These are phyloP conservation scores for Aspidapion aeneum DNA, from an alignment of 2,888 invertebrate genomes.

Conservation along the genomic window DNA sequence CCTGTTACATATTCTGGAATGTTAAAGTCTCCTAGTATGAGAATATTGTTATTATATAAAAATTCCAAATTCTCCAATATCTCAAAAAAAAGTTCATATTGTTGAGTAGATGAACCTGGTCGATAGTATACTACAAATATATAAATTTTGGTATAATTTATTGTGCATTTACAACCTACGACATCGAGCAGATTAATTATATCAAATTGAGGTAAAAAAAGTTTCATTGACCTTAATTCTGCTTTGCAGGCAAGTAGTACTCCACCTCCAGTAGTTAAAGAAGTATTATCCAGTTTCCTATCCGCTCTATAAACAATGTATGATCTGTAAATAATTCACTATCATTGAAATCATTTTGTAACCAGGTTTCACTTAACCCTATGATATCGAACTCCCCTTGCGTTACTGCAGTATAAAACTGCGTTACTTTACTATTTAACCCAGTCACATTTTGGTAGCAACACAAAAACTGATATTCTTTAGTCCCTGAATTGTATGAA, in stretches of 20 bases:
- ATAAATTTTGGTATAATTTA: background rate
- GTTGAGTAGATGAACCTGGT: too few relatives aligned
- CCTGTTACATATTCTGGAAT: too few relatives aligned
- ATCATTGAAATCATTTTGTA: background rate
- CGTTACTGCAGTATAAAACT: background rate
- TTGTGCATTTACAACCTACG: background rate
- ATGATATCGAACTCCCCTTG: background rate
- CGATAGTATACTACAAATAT: background rate
- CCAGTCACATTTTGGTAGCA: background rate
- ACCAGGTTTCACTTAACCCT: background rate
- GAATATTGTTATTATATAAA: too few relatives aligned
- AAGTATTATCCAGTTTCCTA: background rate
- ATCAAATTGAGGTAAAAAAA: background rate
- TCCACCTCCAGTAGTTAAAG: background rate
- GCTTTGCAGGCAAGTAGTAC: background rate
- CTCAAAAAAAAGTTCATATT: too few relatives aligned
- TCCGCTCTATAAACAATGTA: background rate
- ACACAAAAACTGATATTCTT: background rate
- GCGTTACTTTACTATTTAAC: background rate
- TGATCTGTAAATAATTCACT: background rate
- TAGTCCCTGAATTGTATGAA: background rate
- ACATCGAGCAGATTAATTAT: background rate
- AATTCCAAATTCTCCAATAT: too few relatives aligned
- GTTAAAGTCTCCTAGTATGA: too few relatives aligned
- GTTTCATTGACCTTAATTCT: background rate